A percentile compares a stretch with the other conserved stretches of the same genome.
These are phyloP conservation scores for Hippocampus guttulatus DNA, from an alignment of 2,113 vertebrate species.

Conservation along the genomic window DNA sequence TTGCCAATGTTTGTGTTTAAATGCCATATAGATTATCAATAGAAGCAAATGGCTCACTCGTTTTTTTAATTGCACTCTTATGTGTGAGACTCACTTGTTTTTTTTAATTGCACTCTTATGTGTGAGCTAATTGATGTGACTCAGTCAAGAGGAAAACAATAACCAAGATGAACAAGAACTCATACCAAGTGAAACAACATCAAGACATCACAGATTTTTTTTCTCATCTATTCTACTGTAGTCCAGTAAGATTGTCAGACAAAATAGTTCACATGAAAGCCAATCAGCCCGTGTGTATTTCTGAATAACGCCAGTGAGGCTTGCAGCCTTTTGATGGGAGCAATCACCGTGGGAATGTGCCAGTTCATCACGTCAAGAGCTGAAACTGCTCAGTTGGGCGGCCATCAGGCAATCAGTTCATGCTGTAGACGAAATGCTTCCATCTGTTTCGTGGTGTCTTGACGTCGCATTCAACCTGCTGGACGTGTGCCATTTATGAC, in stretches of 20 bases:
- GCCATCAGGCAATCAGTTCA: constrained; percentile 4
- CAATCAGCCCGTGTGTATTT: neutral
- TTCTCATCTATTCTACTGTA: neutral
- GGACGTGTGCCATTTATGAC: constrained; percentile 16
- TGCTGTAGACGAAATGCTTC: constrained; percentile 17
- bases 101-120: neutral
- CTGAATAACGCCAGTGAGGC: neutral
- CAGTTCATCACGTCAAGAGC: constrained; percentile 28
- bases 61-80: neutral
- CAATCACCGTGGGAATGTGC: constrained; percentile 7
- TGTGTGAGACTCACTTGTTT: too few relatives aligned
- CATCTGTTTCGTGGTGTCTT: constrained; percentile 16
- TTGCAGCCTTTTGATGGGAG: neutral
- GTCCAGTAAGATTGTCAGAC: neutral
- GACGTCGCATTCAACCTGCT: constrained; percentile 19
- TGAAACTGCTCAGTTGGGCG: constrained; percentile 17
- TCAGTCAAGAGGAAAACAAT: too few relatives aligned
- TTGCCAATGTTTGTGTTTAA: too few relatives aligned
- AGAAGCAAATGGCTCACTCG: neutral
- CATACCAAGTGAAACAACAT: too few relatives aligned
- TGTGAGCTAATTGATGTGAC: neutral
- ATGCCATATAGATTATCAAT: neutral
- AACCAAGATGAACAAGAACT: neutral
- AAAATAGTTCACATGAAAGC: neutral
- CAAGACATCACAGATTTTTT: neutral